phyloP scores from a whole-genome alignment of 1,140 invertebrate species.

The Helicorthomorpha holstii region DNA sequence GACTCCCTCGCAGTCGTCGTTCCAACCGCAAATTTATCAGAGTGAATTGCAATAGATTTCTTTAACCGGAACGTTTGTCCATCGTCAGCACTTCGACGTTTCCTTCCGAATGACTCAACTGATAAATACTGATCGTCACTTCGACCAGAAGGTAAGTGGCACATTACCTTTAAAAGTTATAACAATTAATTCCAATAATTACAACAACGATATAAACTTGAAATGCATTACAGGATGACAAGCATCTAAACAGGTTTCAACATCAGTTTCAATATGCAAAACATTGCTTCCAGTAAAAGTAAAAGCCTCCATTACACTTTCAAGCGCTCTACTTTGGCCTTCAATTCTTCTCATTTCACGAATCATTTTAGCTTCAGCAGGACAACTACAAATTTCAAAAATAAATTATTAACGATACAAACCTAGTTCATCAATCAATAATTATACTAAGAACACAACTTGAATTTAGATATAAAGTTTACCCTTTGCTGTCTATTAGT shows the following conservation, averaged over 20 bases:
- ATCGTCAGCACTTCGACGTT: neutral
- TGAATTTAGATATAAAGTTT: neutral
- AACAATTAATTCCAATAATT: neutral
- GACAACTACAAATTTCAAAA: slow-evolving; percentile 13
- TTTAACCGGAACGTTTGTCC: neutral
- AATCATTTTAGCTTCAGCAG: slow-evolving; percentile 17
- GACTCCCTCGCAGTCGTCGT: neutral
- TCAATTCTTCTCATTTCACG: slow-evolving; percentile 15
- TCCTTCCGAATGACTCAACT: neutral
- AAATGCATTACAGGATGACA: slow-evolving; percentile 15
- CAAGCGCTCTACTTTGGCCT: slow-evolving; percentile 13
- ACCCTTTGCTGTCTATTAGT: slow-evolving; percentile 12
- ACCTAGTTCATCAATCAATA: neutral
- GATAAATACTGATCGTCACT: neutral
- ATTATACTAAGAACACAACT: neutral
- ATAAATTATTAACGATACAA: neutral
- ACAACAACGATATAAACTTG: too few species aligned
- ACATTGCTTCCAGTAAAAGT: slow-evolving; percentile 15
- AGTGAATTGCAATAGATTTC: neutral
- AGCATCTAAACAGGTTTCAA: slow-evolving; percentile 16
- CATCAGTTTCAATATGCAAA: slow-evolving; percentile 16
- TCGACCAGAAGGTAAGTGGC: neutral
- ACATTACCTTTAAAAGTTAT: neutral
- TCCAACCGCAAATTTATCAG: neutral
- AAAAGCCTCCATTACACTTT: slow-evolving; percentile 17